Evolutionary conservation across 2,797 vertebrate genomes (phyloP).

Genomic region (Meriones psammophilus): DNA sequence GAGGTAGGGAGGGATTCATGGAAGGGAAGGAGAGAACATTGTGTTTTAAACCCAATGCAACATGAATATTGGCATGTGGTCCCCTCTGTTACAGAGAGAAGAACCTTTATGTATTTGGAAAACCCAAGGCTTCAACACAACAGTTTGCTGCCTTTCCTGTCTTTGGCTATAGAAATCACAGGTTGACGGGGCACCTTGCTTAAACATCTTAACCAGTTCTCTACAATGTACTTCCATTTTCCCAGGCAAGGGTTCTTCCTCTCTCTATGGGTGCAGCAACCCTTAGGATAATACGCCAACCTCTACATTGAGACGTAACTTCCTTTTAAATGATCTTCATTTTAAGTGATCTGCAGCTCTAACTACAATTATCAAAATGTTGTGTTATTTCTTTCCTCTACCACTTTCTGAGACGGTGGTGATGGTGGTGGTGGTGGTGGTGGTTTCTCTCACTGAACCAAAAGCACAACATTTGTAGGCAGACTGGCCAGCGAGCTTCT

Average conservation of each 20-base stretch:
- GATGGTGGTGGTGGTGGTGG: not conserved
- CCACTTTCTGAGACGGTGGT: not conserved
- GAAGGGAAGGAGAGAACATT: not conserved
- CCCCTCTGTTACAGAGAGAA: not conserved
- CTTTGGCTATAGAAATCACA: not conserved
- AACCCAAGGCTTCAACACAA: not conserved
- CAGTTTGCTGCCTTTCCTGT: not conserved
- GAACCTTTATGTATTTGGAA: not conserved
- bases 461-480: not conserved
- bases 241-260: not conserved
- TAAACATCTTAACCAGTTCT: not conserved
- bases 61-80: not conserved
- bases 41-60: not conserved
- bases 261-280: not conserved
- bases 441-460: not conserved
- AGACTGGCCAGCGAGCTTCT: not conserved
- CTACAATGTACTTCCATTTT: not conserved
- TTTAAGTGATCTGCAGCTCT: not conserved
- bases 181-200: not conserved
- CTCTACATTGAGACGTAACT: not conserved
- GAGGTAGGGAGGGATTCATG: not conserved
- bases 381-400: not conserved
- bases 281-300: not conserved
- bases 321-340: not conserved
- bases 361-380: not conserved